These are phyloP conservation scores for Ailurus styani DNA, from an alignment of 2,113 vertebrate species.

Conservation along the genomic window DNA sequence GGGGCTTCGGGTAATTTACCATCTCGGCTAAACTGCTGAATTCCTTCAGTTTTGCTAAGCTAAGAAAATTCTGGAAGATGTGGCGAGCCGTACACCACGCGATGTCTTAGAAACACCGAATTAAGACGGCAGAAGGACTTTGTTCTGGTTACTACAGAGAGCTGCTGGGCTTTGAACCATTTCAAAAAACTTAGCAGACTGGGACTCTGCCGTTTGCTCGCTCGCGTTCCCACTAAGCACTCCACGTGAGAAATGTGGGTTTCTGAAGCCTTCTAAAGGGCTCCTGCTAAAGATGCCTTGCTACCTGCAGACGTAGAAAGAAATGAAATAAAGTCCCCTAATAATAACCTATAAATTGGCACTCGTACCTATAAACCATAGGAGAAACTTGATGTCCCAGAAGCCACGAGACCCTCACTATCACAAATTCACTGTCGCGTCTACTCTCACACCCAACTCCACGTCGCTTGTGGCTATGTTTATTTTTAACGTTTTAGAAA, in stretches of 20 bases:
- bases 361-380: constrained; percentile 58
- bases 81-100: background rate
- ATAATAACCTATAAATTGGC: constrained; percentile 54
- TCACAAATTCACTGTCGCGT: background rate
- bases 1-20: constrained; percentile 16
- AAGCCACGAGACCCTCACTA: background rate
- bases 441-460: too few species aligned
- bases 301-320: constrained; percentile 48
- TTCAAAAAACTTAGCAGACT: constrained; percentile 44
- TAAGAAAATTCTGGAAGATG: background rate
- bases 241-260: background rate
- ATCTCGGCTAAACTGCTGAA: accelerated
- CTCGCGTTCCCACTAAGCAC: background rate
- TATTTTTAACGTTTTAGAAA: constrained; percentile 48
- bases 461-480: background rate
- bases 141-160: background rate
- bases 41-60: constrained; percentile 53
- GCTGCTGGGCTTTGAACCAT: constrained; percentile 45
- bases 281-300: constrained; percentile 58
- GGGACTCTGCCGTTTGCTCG: background rate
- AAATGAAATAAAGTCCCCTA: constrained; percentile 58
- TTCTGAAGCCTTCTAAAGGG: constrained; percentile 60
- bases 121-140: background rate
- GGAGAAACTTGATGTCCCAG: background rate
- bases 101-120: background rate